Conservation (phyloP, 2,888 invertebrate genomes). For the Epirrhoe alternata region DNA sequence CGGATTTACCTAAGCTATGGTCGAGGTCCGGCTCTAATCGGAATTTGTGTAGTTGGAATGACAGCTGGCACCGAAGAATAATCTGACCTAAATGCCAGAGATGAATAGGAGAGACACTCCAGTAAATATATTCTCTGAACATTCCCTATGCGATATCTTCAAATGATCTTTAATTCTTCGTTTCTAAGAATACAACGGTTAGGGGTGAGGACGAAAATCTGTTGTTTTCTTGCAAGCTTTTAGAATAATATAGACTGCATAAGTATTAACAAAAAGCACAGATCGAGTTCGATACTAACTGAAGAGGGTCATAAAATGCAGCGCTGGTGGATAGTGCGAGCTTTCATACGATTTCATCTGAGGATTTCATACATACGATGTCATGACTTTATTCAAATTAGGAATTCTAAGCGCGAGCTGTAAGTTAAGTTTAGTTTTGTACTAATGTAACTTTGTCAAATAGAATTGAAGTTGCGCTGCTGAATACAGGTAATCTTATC, state of each 20-base stretch:
- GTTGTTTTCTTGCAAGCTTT: neutral
- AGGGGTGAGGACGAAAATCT: neutral
- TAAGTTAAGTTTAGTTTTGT: neutral
- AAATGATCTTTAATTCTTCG: neutral
- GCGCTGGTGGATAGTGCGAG: too few species aligned
- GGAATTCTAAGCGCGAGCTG: neutral
- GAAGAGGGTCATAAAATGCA: neutral
- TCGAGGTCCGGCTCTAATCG: constrained; percentile 25
- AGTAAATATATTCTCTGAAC: neutral
- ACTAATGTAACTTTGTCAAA: constrained; percentile 1
- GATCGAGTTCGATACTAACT: neutral
- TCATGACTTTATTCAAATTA: neutral
- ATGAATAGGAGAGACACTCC: neutral
- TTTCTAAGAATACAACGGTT: too few species aligned
- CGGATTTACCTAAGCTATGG: constrained; percentile 22
- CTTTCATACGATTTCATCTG: too few species aligned
- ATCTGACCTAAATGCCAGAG: constrained; percentile 24
- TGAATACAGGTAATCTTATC: neutral
- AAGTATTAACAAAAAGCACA: neutral
- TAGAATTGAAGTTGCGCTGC: neutral
- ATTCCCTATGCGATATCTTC: neutral
- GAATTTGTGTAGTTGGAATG: constrained; percentile 18
- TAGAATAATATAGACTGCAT: neutral
- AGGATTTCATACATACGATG: too few species aligned
- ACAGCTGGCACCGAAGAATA: constrained; percentile 17